These are phyloP conservation scores for Chauna torquata DNA, from an alignment of 2,113 vertebrate species.

Conservation along the genomic window DNA sequence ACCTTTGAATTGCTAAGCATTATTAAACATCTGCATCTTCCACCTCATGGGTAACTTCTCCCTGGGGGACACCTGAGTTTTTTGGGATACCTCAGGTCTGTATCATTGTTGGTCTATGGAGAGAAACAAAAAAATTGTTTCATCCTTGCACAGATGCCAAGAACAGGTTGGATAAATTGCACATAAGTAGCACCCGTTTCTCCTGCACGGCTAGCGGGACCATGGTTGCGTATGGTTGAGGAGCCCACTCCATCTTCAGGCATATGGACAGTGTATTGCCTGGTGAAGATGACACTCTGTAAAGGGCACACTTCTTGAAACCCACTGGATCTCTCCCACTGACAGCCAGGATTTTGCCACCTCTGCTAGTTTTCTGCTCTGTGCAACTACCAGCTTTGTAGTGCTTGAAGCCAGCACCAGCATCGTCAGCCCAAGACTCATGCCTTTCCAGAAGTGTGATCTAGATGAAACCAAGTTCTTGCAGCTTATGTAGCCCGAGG, in stretches of 20 bases:
- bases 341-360: background rate
- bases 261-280: rapidly evolving
- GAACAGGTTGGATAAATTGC: background rate
- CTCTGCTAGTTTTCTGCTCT: background rate
- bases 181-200: background rate
- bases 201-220: rapidly evolving
- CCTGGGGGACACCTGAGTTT: background rate
- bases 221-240: rapidly evolving
- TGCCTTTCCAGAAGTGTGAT: background rate
- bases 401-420: background rate
- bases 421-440: rapidly evolving
- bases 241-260: background rate
- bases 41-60: background rate
- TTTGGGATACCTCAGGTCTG: background rate
- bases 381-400: background rate
- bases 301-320: background rate
- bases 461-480: background rate
- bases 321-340: rapidly evolving
- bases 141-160: background rate
- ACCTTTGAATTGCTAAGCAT: background rate
- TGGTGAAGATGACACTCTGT: background rate
- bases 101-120: background rate
- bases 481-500: background rate
- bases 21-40: background rate
- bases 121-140: background rate